Evolutionary conservation across 2,888 invertebrate species (phyloP), one percentile per base, ranked within the genome.

Genomic region (Abscondita cerata): DNA sequence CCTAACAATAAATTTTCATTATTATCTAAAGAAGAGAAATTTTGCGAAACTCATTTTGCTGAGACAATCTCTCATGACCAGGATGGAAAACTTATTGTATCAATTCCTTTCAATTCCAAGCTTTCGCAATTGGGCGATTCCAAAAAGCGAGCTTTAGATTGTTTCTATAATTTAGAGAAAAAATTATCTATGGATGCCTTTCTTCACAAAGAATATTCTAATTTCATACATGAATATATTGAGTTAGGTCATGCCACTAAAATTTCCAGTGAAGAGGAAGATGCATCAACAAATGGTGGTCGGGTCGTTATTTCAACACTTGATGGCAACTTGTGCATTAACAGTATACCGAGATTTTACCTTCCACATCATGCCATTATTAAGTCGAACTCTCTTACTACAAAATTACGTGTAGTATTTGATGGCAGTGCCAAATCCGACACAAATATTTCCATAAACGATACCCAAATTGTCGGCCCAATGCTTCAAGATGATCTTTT

Each of bases 401-500:
- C 60, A 0, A 65, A 65, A 51, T 25, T 63, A 5, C 34, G 61
- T 15, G 62, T 60, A 16, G 63, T 65, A 6, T 64, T 66, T 25
- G 54, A 66, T 33, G 64, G 57, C 11, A 41, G 46, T 20, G 40
- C 19, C 1, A 19, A 25, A 15, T 31, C 47, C 5, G 12, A n/a
- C 13, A 18, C 64, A 0, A 62, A 62, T 9, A 6, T 62, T 1
- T 65, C 66, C 1, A 51, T 70, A 9, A 69, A 70, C 50, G 63
- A 69, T 33, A 15, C 41, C n/a, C 44, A 63, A 15, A 2, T 61
- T 31, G 53, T 55, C 13, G 61, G 60, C 5, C 60, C 62, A n/a
- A 50, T 50, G 13, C 50, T 62, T 1, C 63, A 67, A 47, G 41
- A 56, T 2, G 66, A 70, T 40, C 40, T 73, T 1, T 53, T 68